Evolutionary conservation across 2,113 vertebrate genomes (phyloP).

Genomic region (Rhea americana): DNA sequence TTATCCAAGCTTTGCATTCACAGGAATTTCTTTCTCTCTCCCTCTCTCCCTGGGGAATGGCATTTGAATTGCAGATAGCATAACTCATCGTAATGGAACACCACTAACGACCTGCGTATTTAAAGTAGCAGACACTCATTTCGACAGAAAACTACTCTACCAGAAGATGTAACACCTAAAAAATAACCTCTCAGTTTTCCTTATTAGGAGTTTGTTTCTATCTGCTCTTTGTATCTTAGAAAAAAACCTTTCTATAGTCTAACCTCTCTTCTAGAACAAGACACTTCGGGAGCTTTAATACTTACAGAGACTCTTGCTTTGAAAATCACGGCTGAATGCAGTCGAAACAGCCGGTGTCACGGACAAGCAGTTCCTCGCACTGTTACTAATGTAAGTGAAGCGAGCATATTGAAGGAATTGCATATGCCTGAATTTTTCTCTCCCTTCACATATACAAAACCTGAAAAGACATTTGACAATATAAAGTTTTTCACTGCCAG

Average conservation of each 20-base stretch:
- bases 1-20: constrained; percentile 25
- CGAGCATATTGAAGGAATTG: background rate
- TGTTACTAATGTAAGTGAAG: background rate
- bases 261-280: fast-evolving
- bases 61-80: constrained; percentile 27
- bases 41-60: background rate
- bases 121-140: background rate
- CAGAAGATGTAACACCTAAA: background rate
- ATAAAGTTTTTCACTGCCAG: background rate
- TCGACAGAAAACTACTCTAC: background rate
- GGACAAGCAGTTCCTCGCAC: fast-evolving
- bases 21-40: background rate
- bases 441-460: background rate
- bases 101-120: background rate
- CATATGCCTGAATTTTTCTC: background rate
- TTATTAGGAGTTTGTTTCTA: background rate
- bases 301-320: background rate
- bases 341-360: fast-evolving
- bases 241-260: background rate
- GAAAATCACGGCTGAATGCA: background rate
- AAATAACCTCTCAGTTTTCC: background rate
- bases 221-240: background rate
- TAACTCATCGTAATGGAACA: background rate
- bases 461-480: background rate
- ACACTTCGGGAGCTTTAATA: background rate